phyloP scores from a whole-genome alignment of 2,888 invertebrate species.

The Neoitamus cyanurus region DNA sequence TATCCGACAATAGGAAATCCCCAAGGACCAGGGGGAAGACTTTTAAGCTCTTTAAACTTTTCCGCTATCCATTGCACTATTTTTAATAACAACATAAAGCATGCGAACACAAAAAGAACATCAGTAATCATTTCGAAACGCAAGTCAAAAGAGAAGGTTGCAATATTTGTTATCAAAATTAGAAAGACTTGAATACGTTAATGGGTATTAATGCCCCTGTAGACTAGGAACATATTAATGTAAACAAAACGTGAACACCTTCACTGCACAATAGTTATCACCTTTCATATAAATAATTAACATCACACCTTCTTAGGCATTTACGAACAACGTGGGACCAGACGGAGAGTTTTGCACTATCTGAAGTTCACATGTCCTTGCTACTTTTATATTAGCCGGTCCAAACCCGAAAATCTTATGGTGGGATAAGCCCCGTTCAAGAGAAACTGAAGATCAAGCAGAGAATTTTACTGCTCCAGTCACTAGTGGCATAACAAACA shows the following conservation, averaged over 20 bases:
- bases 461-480: background rate
- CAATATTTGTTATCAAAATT: slow-evolving; percentile 53
- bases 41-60: slow-evolving; percentile 61
- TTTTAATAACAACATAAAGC: slow-evolving; percentile 61
- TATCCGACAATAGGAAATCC: slow-evolving; percentile 87
- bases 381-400: slow-evolving; percentile 66
- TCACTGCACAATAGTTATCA: background rate
- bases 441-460: background rate
- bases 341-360: slow-evolving; percentile 65
- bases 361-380: slow-evolving; percentile 67
- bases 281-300: background rate
- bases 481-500: background rate
- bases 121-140: slow-evolving; percentile 61
- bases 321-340: no score
- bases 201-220: background rate
- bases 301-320: no score
- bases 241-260: background rate
- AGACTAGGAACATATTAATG: background rate
- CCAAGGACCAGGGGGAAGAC: slow-evolving; percentile 89
- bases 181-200: background rate
- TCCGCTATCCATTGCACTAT: slow-evolving; percentile 64
- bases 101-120: slow-evolving; percentile 62
- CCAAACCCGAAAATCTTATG: slow-evolving; percentile 36
- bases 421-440: slow-evolving; percentile 41
- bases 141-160: slow-evolving; percentile 63